Conservation (phyloP, 2,888 invertebrate genomes). For the Mantis religiosa region DNA sequence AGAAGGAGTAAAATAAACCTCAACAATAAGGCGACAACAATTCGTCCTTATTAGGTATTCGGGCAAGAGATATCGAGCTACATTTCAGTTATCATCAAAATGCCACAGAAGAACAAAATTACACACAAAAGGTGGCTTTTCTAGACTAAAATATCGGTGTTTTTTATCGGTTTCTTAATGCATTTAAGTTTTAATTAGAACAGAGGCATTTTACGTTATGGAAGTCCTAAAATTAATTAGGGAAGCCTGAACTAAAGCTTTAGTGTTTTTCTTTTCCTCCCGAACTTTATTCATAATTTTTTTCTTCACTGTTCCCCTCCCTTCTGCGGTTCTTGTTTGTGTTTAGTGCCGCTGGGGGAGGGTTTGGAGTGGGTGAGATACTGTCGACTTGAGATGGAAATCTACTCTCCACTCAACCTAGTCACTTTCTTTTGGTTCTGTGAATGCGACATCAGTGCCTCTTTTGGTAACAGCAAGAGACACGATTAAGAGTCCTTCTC, state of each 20-base stretch:
- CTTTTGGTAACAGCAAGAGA: neutral
- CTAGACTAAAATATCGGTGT: neutral
- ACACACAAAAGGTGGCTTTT: neutral
- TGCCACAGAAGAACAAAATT: no score
- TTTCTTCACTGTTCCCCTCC: neutral
- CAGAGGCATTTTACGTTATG: neutral
- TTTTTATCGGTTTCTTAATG: neutral
- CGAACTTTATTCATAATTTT: neutral
- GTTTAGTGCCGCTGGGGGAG: neutral
- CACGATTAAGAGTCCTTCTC: neutral
- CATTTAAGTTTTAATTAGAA: neutral
- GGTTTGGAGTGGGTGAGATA: neutral
- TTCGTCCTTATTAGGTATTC: no score
- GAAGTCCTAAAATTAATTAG: neutral
- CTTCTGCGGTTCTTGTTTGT: neutral
- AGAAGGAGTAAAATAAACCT: no score
- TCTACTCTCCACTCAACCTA: neutral
- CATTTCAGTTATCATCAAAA: no score
- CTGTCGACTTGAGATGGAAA: neutral
- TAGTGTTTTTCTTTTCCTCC: neutral
- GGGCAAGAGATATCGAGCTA: no score
- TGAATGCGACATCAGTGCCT: neutral
- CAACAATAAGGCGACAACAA: no score
- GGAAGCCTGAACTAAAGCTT: neutral
- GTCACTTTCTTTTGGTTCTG: neutral